Evolutionary conservation across 1,140 invertebrate species (phyloP), one percentile per base, ranked within the genome.

Genomic region (Pentalonia nigronervosa): DNA sequence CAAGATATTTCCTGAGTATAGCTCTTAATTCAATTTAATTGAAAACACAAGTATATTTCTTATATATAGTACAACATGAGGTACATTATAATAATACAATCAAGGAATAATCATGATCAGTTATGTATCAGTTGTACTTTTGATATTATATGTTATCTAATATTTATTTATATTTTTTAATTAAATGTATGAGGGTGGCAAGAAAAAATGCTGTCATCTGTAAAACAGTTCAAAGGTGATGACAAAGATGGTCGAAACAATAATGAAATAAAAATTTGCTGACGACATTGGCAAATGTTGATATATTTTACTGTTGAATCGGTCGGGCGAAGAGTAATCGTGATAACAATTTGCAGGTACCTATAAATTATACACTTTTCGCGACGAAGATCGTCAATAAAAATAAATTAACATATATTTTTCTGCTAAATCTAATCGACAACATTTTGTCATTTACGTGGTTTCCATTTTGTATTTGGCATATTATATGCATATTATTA

Each of bases 331-430:
- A 67, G 56, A 60, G 30, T 76, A 14, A 76, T 76, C 0, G 14
- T 14, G n/a, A 76, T 76, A n/a, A 76, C 14, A 67, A n/a, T 67
- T 67, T 67, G 14, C 14, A n/a, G 0, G 30, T 67, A 67, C 30
- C 11, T n/a, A 67, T 67, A 76, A 17, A 67, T n/a, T 67, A 67
- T n/a, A n/a, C 17, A 17, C 60, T 67, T 14, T 67, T 67, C n/a
- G 30, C 30, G n/a, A 60, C 6, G 7, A 45, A 11, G 20, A 83
- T 83, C 76, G 34, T 36, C 30, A n/a, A n/a, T 7, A 87, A 36
- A 48, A 48, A 87, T 87, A 48, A 48, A 87, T 87, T 48, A 87
- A 48, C 86, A 87, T 87, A 87, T 0, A 87, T 50, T 48, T 87
- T 21, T 87, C 23, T 84, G 8, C 9, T 41, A 84, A 41, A 87